phyloP scores from a whole-genome alignment of 1,140 invertebrate genomes.

The Pollicipes pollicipes region DNA sequence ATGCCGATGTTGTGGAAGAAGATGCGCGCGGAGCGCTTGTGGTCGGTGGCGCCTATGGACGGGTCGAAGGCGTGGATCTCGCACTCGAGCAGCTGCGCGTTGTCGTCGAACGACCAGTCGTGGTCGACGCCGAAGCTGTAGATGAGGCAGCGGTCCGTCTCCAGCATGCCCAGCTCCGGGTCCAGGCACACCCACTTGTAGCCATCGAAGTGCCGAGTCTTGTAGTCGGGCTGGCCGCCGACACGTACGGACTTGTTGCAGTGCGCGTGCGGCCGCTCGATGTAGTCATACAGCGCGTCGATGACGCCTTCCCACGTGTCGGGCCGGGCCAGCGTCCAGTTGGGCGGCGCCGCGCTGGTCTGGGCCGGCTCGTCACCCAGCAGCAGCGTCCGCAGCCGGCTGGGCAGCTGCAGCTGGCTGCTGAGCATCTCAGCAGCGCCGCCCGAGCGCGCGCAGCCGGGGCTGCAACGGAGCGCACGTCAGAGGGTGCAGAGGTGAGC shows the following conservation, averaged over 20 bases:
- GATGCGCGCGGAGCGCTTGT: background rate
- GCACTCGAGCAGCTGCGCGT: background rate
- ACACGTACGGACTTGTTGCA: background rate
- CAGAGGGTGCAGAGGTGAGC: too few relatives aligned
- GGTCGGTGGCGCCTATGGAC: background rate
- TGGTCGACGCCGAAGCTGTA: constrained; percentile 9
- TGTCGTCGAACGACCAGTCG: constrained; percentile 11
- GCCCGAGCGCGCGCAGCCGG: too few relatives aligned
- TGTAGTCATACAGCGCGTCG: background rate
- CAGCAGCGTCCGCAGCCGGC: too few relatives aligned
- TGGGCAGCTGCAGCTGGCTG: too few relatives aligned
- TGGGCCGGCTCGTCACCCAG: too few relatives aligned
- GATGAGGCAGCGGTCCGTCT: constrained; percentile 5
- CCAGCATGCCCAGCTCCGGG: background rate
- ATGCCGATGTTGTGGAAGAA: background rate
- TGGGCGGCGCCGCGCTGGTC: too few relatives aligned
- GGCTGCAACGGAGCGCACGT: too few relatives aligned
- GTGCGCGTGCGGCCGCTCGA: background rate
- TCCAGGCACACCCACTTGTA: constrained; percentile 1
- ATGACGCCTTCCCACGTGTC: background rate
- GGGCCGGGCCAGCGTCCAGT: too few relatives aligned
- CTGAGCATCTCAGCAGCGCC: too few relatives aligned
- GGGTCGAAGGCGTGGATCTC: background rate
- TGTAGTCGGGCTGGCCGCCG: background rate
- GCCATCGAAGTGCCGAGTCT: background rate